Conservation (phyloP, 2,797 vertebrate genomes). For the Euthynnus affinis region DNA sequence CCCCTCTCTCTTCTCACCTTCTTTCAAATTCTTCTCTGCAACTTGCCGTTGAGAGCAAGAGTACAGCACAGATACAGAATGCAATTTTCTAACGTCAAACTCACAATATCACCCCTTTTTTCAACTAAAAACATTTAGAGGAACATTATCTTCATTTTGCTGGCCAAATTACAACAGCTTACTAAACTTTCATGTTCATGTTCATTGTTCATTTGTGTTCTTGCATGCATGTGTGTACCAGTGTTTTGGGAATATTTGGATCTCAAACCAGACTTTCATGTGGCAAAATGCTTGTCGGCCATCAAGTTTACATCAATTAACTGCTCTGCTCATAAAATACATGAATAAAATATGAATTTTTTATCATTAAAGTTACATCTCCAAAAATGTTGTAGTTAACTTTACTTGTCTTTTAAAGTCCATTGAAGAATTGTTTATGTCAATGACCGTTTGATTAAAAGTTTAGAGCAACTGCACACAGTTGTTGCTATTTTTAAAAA, state of each 20-base stretch:
- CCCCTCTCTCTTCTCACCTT: slow-evolving; percentile 64
- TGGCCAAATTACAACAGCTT: slow-evolving; percentile 2
- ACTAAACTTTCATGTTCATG: slow-evolving; percentile 2
- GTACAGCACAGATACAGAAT: slow-evolving; percentile 38
- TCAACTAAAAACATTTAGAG: neutral
- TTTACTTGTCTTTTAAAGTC: neutral
- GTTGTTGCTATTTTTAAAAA: neutral
- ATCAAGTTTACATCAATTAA: slow-evolving; percentile 3
- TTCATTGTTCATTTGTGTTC: neutral
- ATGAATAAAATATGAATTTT: neutral
- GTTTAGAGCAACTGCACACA: neutral
- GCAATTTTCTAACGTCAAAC: slow-evolving; percentile 37
- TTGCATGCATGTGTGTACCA: neutral
- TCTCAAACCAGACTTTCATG: neutral
- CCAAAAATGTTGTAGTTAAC: neutral
- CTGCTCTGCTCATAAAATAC: neutral
- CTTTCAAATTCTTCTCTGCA: slow-evolving; percentile 71
- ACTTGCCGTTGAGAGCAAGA: slow-evolving; percentile 44
- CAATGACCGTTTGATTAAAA: neutral
- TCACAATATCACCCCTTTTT: slow-evolving; percentile 25
- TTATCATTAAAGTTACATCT: neutral
- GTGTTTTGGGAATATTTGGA: neutral
- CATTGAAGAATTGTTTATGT: neutral
- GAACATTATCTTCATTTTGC: neutral
- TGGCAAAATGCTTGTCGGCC: neutral